Base-by-base conservation (phyloP, 2,113 vertebrate species). In the Esox niger region DNA sequence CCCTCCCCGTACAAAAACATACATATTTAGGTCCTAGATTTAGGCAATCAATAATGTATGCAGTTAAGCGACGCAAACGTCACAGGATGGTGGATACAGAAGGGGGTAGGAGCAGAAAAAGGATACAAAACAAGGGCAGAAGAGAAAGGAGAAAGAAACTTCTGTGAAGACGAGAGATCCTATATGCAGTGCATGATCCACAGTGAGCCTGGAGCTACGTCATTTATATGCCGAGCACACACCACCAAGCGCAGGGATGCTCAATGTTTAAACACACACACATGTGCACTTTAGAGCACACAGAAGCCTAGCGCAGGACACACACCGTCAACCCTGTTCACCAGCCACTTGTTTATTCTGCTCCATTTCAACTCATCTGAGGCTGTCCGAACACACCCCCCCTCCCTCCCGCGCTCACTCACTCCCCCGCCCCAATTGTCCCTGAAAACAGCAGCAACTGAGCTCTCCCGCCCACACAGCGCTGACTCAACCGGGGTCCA, bases 221-320 rank as follows among this genome's bases (percentile, higher is more conserved):
- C 84, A 86, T 89, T 85, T 86, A 80, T 86, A 86, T 88, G 77
- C 88, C 74, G 46, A 66, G 78, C 83, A 83, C 76, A 82, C 61
- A 59, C 68, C 29, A 30, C 57, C 68, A 70, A 67, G 70, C 59
- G n/a, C 47, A 52, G 47, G 47, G 47, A 52, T n/a, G 7, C 79
- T 76, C 49, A 54, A 54, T 54, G 8, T 30, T 60, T 54, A n/a
- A 54, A 54, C 20, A 54, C 49, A 23, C 7, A 21, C n/a, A n/a
- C n/a, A n/a, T 7, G 21, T 15, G 21, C 20, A 54, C n/a, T n/a
- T n/a, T n/a, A n/a, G n/a, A n/a, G n/a, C 21, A n/a, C 20, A 54
- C 6, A 23, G 7, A 23, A 23, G 17, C 6, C 1, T 7, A 17
- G 8, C 49, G 21, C 49, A 23, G n/a, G 7, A 20, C 47, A 52